A percentile compares a stretch with the other conserved stretches of the same genome.
Evolutionary conservation across 2,113 vertebrate genomes (phyloP).

Genomic region (Labrus mixtus): DNA sequence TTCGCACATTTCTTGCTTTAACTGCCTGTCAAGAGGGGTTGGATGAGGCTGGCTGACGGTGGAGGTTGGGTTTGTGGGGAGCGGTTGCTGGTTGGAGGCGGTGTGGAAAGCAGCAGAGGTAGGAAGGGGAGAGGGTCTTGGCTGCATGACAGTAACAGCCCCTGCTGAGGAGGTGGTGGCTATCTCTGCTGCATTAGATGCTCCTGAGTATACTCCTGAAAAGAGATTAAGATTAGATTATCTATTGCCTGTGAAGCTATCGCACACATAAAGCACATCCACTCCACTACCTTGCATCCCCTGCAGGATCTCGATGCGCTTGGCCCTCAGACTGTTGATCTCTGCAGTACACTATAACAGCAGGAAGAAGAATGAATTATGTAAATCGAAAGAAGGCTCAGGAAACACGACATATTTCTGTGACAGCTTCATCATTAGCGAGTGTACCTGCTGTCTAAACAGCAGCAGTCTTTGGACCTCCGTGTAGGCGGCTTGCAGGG

Average conservation of each 20-base stretch:
- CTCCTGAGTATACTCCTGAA: constrained; percentile 46
- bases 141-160: neutral
- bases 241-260: neutral
- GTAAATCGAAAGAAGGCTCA: neutral
- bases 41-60: constrained; percentile 10
- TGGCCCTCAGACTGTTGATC: constrained; percentile 90
- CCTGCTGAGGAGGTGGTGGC: neutral
- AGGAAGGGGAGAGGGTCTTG: constrained; percentile 16
- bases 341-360: constrained; percentile 87
- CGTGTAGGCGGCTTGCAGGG: constrained; percentile 87
- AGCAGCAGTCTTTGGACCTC: constrained; percentile 91
- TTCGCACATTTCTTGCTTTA: constrained; percentile 33
- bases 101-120: neutral
- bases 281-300: constrained; percentile 90
- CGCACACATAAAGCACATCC: neutral
- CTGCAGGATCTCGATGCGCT: constrained; percentile 93
- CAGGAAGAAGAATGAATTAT: neutral
- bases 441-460: constrained; percentile 90
- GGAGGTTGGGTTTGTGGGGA: neutral
- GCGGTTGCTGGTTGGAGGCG: constrained; percentile 12
- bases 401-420: no score
- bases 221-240: constrained; percentile 10
- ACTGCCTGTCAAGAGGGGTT: neutral
- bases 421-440: neutral
- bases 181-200: constrained; percentile 7